Conservation (phyloP, 2,797 vertebrate species). For the Hybognathus amarus region DNA sequence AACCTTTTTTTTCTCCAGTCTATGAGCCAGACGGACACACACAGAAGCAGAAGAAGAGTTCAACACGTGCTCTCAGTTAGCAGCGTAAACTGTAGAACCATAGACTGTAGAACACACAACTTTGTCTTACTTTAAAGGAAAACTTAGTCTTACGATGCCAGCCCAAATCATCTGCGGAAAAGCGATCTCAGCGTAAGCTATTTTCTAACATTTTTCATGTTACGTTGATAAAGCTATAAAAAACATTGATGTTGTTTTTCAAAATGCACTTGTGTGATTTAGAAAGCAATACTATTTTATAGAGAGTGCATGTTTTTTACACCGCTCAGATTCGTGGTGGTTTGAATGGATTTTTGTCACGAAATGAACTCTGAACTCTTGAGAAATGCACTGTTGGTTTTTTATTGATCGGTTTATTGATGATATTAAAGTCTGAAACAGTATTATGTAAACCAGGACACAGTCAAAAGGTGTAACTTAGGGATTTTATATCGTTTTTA, state of each 20-base stretch:
- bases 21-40: no score
- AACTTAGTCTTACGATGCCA: constrained; percentile 74
- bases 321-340: background rate
- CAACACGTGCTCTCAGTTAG: background rate
- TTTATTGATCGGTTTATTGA: constrained; percentile 2
- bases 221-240: background rate
- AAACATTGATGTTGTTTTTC: background rate
- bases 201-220: background rate
- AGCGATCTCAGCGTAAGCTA: constrained; percentile 88
- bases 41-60: background rate
- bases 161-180: constrained; percentile 89
- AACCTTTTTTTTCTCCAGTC: background rate
- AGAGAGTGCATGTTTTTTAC: background rate
- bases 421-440: background rate
- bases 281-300: background rate
- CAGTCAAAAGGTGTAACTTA: background rate
- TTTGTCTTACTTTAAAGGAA: background rate
- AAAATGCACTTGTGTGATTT: background rate
- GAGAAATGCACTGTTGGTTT: background rate
- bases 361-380: constrained; percentile 2
- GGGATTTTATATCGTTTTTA: background rate
- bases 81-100: background rate
- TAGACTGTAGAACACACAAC: background rate
- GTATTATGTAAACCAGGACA: background rate
- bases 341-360: background rate